phyloP scores from a whole-genome alignment of 2,888 invertebrate species.

The Bedellia somnulentella region DNA sequence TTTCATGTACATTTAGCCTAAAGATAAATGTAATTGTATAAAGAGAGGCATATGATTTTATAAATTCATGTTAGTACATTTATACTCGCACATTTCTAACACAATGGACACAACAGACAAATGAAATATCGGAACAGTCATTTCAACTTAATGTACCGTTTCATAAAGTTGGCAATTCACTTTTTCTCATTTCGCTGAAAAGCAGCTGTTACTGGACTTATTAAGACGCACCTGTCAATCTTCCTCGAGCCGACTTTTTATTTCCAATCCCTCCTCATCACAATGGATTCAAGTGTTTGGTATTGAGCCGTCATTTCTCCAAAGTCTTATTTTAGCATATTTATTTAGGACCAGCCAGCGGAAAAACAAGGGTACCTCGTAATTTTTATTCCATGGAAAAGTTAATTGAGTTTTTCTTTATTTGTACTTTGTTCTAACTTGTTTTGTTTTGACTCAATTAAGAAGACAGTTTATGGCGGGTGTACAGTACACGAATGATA shows the following conservation, averaged over 20 bases:
- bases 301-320: constrained; percentile 19
- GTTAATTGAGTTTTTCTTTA: constrained; percentile 28
- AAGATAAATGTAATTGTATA: too few species aligned
- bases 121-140: too few species aligned
- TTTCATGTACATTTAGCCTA: too few species aligned
- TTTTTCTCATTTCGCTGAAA: constrained; percentile 46
- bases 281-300: constrained; percentile 33
- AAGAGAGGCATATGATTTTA: too few species aligned
- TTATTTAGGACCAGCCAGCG: constrained; percentile 25
- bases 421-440: constrained; percentile 2
- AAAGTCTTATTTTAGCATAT: constrained; percentile 39
- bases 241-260: constrained; percentile 39
- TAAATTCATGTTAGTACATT: too few species aligned
- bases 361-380: constrained; percentile 16
- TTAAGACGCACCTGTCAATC: constrained; percentile 62
- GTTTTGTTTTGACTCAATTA: constrained; percentile 6
- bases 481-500: constrained; percentile 5
- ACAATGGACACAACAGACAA: too few species aligned
- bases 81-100: too few species aligned
- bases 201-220: constrained; percentile 50
- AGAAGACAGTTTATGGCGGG: constrained; percentile 3
- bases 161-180: constrained; percentile 42
- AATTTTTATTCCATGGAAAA: constrained; percentile 18
- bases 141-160: constrained; percentile 13
- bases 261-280: constrained; percentile 37